Conservation (phyloP, 2,113 vertebrate genomes). For the Passer montanus region DNA sequence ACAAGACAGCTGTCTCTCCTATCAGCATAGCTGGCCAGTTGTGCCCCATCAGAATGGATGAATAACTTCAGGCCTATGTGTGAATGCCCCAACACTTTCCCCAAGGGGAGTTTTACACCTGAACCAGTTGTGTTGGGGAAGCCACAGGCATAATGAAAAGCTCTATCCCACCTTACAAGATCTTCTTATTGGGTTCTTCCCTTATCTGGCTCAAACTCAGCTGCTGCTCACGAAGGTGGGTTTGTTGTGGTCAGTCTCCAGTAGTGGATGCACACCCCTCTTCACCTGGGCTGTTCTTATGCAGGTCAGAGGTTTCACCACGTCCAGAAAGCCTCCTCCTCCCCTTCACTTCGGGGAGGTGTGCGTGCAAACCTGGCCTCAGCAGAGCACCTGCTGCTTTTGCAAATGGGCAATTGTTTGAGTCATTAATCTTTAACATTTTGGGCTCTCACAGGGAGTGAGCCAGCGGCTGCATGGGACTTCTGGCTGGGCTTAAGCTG, state of each 20-base stretch:
- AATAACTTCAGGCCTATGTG: not conserved
- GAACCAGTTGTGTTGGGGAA: not conserved
- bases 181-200: not conserved
- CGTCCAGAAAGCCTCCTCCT: not conserved
- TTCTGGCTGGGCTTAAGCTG: not conserved
- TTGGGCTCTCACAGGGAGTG: not conserved
- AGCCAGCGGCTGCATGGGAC: not conserved
- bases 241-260: rapidly evolving
- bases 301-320: not conserved
- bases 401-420: not conserved
- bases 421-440: not conserved
- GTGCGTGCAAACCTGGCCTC: not conserved
- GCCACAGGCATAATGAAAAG: not conserved
- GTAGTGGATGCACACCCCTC: rapidly evolving
- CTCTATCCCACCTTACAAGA: not conserved
- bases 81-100: not conserved
- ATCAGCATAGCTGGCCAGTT: not conserved
- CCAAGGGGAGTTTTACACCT: rapidly evolving
- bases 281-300: not conserved
- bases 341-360: rapidly evolving
- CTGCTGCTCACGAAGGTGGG: rapidly evolving
- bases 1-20: not conserved
- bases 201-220: not conserved
- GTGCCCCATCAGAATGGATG: not conserved
- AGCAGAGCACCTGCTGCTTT: not conserved